phyloP scores from a whole-genome alignment of 2,888 invertebrate species.

The Mactromeris polynyma region DNA sequence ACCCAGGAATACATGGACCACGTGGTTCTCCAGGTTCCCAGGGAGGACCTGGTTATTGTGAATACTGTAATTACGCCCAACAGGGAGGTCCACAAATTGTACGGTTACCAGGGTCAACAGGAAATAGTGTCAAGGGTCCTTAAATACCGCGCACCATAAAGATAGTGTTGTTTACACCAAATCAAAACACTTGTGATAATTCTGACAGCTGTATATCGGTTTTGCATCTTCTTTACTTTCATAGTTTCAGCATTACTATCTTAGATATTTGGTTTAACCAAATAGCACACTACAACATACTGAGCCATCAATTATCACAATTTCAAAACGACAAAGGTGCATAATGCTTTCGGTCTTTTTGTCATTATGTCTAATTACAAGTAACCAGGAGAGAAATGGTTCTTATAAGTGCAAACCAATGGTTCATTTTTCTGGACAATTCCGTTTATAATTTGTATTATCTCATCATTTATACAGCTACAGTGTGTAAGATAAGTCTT shows the following conservation, averaged over 20 bases:
- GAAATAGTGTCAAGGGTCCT: constrained; percentile 82
- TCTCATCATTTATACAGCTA: background rate
- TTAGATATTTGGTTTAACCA: background rate
- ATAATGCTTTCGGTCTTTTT: too few relatives aligned
- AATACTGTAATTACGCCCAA: constrained; percentile 89
- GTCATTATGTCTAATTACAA: background rate
- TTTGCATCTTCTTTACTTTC: background rate
- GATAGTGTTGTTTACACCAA: constrained; percentile 33
- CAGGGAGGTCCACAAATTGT: constrained; percentile 65
- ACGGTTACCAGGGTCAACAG: constrained; percentile 73
- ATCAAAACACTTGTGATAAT: constrained; percentile 60
- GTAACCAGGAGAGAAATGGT: background rate
- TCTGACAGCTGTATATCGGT: constrained; percentile 36
- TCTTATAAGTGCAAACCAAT: background rate
- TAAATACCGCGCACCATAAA: constrained; percentile 68
- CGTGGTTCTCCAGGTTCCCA: constrained; percentile 90
- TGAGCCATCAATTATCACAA: constrained; percentile 7
- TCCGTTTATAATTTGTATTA: background rate
- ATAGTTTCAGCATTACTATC: constrained; percentile 24
- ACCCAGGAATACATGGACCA: constrained; percentile 85
- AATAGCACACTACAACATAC: constrained; percentile 5
- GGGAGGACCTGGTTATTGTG: constrained; percentile 89
- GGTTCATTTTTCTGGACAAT: background rate
- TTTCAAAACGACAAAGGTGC: background rate
- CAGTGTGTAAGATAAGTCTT: background rate